A percentile compares a stretch with the other conserved stretches of the same genome.
phyloP scores from a whole-genome alignment of 1,140 invertebrate genomes.

The Dryas iulia region DNA sequence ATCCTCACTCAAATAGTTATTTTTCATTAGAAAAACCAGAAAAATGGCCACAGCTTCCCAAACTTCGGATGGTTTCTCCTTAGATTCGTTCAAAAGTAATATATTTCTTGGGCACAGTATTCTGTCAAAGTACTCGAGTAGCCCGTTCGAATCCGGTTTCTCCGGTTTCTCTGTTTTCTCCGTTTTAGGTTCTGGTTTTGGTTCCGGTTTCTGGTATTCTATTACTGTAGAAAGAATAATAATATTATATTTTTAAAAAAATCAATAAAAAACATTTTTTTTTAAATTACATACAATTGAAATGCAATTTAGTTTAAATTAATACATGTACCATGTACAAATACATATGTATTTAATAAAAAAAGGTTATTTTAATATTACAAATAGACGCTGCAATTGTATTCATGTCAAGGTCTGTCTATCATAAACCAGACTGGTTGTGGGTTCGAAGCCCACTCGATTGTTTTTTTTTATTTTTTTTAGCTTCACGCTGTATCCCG shows the following conservation, averaged over 20 bases:
- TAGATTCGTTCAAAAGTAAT: constrained; percentile 44
- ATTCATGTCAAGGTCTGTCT: too few relatives aligned
- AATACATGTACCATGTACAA: too few relatives aligned
- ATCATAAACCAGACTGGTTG: too few relatives aligned
- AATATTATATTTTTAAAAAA: not conserved
- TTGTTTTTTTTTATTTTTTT: too few relatives aligned
- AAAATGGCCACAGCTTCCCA: constrained; percentile 59
- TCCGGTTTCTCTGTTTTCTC: constrained; percentile 3
- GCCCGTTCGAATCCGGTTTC: constrained; percentile 18
- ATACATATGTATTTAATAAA: too few relatives aligned
- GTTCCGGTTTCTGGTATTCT: constrained; percentile 20
- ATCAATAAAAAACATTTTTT: too few relatives aligned
- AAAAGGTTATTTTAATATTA: too few relatives aligned
- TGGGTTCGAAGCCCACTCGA: too few relatives aligned
- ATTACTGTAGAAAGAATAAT: constrained; percentile 2
- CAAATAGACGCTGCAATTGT: too few relatives aligned
- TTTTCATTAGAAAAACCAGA: constrained; percentile 57
- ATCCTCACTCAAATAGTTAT: constrained; percentile 65
- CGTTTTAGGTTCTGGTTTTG: not conserved
- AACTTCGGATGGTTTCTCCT: constrained; percentile 34
- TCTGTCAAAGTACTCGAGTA: constrained; percentile 56
- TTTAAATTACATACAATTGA: too few relatives aligned
- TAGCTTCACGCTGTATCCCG: too few relatives aligned
- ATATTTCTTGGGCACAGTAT: constrained; percentile 68
- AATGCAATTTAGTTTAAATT: too few relatives aligned